Conservation (phyloP, 2,797 vertebrate species). For the Brotula barbata region DNA sequence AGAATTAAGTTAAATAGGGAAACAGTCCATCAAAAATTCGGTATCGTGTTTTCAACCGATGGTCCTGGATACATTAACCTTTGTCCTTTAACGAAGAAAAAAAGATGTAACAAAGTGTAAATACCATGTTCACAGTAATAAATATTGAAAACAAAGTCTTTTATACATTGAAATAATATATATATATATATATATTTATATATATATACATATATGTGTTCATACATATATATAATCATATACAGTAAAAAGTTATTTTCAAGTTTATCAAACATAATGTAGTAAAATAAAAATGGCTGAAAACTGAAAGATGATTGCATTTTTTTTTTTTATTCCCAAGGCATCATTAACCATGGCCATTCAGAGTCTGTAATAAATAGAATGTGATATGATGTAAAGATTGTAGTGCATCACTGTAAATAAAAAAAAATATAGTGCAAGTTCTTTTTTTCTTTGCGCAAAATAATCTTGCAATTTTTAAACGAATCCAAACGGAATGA, state of each 20-base stretch:
- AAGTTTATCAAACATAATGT: conserved; percentile 89
- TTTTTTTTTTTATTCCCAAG: conserved; percentile 89
- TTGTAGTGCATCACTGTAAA: conserved; percentile 96
- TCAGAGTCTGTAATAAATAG: conserved; percentile 96
- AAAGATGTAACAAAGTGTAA: conserved; percentile 83
- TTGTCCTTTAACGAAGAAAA: conserved; percentile 76
- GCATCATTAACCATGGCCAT: conserved; percentile 93
- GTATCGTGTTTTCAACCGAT: conserved; percentile 74
- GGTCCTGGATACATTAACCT: conserved; percentile 78
- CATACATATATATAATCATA: conserved; percentile 71
- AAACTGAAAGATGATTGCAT: conserved; percentile 84
- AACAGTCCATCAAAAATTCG: conserved; percentile 79
- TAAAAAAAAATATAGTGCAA: conserved; percentile 85
- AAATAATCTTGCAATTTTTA: conserved; percentile 78
- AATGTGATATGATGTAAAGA: conserved; percentile 88
- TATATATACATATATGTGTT: conserved; percentile 63
- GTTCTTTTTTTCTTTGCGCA: conserved; percentile 82
- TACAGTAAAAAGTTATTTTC: conserved; percentile 85
- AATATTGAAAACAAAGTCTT: conserved; percentile 88
- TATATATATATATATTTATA: conserved; percentile 69
- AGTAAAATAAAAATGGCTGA: conserved; percentile 83
- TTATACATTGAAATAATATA: conserved; percentile 89
- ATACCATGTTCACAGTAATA: conserved; percentile 96
- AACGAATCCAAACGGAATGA: conserved; percentile 72
- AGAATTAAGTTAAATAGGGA: conserved; percentile 80